These are phyloP conservation scores for Zaprionus bogoriensis DNA, from an alignment of 2,888 invertebrate genomes.

Conservation along the genomic window DNA sequence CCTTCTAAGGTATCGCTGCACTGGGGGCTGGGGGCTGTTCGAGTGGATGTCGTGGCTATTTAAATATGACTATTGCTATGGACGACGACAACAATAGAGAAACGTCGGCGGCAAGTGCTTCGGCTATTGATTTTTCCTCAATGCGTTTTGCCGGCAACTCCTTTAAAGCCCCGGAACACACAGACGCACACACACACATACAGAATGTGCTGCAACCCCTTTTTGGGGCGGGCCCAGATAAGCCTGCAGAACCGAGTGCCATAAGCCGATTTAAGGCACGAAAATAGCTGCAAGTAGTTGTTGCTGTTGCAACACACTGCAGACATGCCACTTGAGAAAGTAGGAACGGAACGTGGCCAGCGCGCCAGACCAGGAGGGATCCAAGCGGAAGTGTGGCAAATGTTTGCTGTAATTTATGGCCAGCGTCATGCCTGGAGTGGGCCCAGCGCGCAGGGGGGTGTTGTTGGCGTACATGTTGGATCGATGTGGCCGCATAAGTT, in stretches of 20 bases:
- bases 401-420: constrained; percentile 73
- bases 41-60: constrained; percentile 39
- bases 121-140: constrained; percentile 48
- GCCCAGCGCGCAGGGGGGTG: not conserved
- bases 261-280: constrained; percentile 71
- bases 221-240: constrained; percentile 34
- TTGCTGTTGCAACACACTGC: constrained; percentile 44
- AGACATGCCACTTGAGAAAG: constrained; percentile 56
- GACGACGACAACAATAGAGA: constrained; percentile 57
- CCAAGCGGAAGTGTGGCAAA: constrained; percentile 72
- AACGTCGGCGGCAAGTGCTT: not conserved
- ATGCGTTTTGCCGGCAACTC: constrained; percentile 32
- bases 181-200: too few species aligned
- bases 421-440: constrained; percentile 1
- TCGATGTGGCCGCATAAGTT: constrained; percentile 67
- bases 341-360: constrained; percentile 26
- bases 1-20: not conserved
- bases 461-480: constrained; percentile 26
- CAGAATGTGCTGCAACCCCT: constrained; percentile 33
- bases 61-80: constrained; percentile 70
- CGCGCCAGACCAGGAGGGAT: constrained; percentile 9
- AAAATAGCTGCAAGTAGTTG: constrained; percentile 62
- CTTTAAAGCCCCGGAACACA: constrained; percentile 8
- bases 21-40: not conserved
- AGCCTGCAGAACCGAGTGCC: constrained; percentile 37